Base-by-base conservation (phyloP, 2,113 vertebrate genomes). In the Cyprinus carpio region DNA sequence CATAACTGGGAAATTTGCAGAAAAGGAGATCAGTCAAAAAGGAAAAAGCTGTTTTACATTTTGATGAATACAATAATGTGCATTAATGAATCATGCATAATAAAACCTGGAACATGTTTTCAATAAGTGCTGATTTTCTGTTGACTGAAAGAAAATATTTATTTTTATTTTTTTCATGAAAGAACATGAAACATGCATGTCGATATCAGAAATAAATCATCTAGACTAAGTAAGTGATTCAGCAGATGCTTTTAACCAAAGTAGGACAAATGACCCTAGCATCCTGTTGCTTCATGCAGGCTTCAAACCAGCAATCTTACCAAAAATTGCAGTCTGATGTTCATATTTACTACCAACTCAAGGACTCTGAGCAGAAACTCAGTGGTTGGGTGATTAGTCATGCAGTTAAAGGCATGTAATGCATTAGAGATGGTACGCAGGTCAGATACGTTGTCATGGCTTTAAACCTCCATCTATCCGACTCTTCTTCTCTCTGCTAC, bases 381-480 rank as follows among this genome's bases (percentile, higher is more conserved):
- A 25, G 37, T 29, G 37, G 60, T 20, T 23, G 60, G 18, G 60
- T 6, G 18, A 82, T 82, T 54, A 69, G 64, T 27, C 64, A 27
- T 82, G 25, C 40, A 29, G 79, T 29, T 67, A 67, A 67, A 46
- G 37, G 25, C 7, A 4, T 81, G 79, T 51, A 54, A 67, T 1
- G 10, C 79, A 81, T 81, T 81, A 69, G 64, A 69, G 80, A 82
- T 31, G 43, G 49, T 31, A 12, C 15, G 27, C 15, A 51, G 40
- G 80, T 82, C 80, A 82, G 62, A 67, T 40, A 62, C 69, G 43
- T 69, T 80, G 78, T 80, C 78, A 64, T 16, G 9, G 80, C 64
- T 81, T 12, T 81, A 18, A 78, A 58, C 49, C 75, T 62, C 23
- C 54, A 58, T 58, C 75, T 34, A 46, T 51, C 75, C 43, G 25